Evolutionary conservation across 2,113 vertebrate genomes (phyloP).

Genomic region (Lampris megalopsis): DNA sequence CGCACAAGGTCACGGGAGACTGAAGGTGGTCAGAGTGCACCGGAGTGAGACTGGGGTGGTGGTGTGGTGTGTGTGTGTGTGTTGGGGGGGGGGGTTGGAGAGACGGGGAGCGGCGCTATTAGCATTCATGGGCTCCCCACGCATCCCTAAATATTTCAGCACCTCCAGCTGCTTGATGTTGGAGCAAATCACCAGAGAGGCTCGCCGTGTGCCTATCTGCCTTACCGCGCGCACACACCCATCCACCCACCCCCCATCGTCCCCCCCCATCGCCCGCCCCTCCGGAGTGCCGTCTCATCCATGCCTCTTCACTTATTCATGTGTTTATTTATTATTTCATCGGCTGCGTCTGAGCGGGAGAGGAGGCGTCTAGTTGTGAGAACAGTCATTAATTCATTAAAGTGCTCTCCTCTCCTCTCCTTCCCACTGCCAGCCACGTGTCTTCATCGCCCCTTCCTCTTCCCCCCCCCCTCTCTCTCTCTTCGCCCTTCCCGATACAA

Average conservation of each 20-base stretch:
- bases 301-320: conserved; percentile 85
- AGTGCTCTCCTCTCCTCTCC: conserved; percentile 52
- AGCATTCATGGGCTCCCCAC: conserved; percentile 78
- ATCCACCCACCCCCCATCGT: conserved; percentile 28
- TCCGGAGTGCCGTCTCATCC: conserved; percentile 76
- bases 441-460: neutral
- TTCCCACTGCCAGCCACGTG: neutral
- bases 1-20: conserved; percentile 80
- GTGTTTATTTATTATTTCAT: conserved; percentile 86
- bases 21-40: conserved; percentile 69
- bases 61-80: conserved; percentile 19
- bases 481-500: conserved; percentile 3
- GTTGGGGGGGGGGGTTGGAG: conserved; percentile 1
- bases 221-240: conserved; percentile 34
- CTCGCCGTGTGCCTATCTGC: conserved; percentile 63
- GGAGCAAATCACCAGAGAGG: conserved; percentile 82
- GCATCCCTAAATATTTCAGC: conserved; percentile 84
- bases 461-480: conserved; percentile 21
- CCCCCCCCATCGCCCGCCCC: conserved; percentile 35
- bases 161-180: conserved; percentile 86
- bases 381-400: conserved; percentile 85
- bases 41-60: conserved; percentile 25
- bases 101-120: conserved; percentile 59
- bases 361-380: conserved; percentile 74
- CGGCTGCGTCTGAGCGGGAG: conserved; percentile 66